Base-by-base conservation (phyloP, 2,113 vertebrate genomes). In the Lagopus leucura region DNA sequence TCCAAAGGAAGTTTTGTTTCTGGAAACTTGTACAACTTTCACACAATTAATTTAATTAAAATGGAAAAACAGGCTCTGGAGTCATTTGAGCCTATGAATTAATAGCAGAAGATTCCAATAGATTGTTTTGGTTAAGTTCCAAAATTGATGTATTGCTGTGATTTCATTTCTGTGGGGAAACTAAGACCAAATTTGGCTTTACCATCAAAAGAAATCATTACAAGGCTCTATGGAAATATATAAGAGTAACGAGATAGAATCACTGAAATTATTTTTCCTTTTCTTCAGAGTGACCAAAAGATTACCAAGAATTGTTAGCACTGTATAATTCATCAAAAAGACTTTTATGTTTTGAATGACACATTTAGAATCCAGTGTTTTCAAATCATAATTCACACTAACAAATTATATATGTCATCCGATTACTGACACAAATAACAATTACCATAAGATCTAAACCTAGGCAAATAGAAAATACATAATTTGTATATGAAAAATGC, bases 21-120 rank as follows among this genome's bases (percentile, higher is more conserved):
- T 60, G 34, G 73, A 85, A 88, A 86, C 5, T 32, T 4, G 7
- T 69, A 52, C 22, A 82, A 0, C 32, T 86, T 82, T 90, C 90
- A 66, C 1, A 3, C 28, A 85, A 70, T 65, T 86, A 61, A 48
- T 77, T 93, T 92, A 86, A 83, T 63, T 88, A 57, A 80, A 90
- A 92, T 63, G 54, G 43, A 86, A 85, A 90, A 89, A 34, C 0
- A 0, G 10, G 2, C 12, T 81, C 66, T 77, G 27, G 10, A 88
- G n/a, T 90, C 22, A 66, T 22, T 71, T 55, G 70, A 20, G 32
- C 20, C 82, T 88, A 82, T 32, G 38, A 76, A 79, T 82, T 88
- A 93, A 76, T 79, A 92, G 38, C 25, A 55, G 80, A 74, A 90
- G 58, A 60, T 88, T 92, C 21, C n/a, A 82, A 79, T 50, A 82